These are phyloP conservation scores for Bellardia pandia DNA, from an alignment of 2,888 invertebrate genomes.

Conservation along the genomic window DNA sequence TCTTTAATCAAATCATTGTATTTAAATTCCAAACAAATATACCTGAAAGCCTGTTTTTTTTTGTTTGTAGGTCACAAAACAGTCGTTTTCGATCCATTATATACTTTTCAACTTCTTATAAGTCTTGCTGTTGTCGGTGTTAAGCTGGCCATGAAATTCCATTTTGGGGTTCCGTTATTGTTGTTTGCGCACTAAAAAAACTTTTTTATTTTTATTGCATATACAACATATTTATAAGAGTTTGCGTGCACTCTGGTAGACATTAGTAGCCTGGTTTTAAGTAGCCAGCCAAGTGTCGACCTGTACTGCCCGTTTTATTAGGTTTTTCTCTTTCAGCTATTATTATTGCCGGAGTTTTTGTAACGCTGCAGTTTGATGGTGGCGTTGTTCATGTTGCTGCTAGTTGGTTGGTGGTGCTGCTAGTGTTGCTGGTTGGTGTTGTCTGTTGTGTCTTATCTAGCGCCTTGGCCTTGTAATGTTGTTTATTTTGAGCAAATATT, in stretches of 20 bases:
- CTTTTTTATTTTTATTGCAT: slow-evolving; percentile 16
- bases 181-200: slow-evolving; percentile 43
- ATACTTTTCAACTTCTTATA: neutral
- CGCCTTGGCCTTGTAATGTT: slow-evolving; percentile 83
- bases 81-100: neutral
- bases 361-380: slow-evolving; percentile 25
- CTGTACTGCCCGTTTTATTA: slow-evolving; percentile 46
- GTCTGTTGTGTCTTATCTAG: slow-evolving; percentile 79
- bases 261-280: slow-evolving; percentile 53
- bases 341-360: slow-evolving; percentile 8
- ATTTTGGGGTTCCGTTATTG: slow-evolving; percentile 56
- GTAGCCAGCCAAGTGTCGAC: slow-evolving; percentile 68
- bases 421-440: slow-evolving; percentile 61
- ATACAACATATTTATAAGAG: neutral
- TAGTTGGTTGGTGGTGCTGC: slow-evolving; percentile 30
- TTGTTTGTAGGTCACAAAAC: neutral
- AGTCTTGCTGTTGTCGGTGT: neutral
- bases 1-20: too few relatives aligned
- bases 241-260: slow-evolving; percentile 40
- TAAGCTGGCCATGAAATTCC: slow-evolving; percentile 43
- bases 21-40: too few relatives aligned
- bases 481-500: slow-evolving; percentile 83
- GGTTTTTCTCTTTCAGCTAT: neutral
- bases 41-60: too few relatives aligned
- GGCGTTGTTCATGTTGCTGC: slow-evolving; percentile 22